Evolutionary conservation across 2,888 invertebrate species (phyloP).

Genomic region (Conomelus anceps): DNA sequence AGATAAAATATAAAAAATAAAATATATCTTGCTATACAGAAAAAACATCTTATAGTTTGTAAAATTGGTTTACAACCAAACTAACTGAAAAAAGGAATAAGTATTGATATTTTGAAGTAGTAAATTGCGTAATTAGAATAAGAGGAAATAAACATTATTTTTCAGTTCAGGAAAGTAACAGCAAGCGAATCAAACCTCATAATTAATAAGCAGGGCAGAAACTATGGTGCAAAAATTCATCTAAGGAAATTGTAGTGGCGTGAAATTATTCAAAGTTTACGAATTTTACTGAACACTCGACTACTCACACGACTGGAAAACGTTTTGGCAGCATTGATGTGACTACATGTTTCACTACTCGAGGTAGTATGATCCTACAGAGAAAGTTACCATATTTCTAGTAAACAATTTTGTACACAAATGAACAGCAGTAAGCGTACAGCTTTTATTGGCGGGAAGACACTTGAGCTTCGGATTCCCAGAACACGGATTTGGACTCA

Average conservation of each 20-base stretch:
- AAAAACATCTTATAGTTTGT: no score
- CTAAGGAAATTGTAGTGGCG: background rate
- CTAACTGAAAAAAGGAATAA: no score
- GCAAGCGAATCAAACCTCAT: background rate
- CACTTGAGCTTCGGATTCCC: no score
- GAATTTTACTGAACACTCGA: background rate
- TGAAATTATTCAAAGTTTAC: no score
- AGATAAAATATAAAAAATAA: background rate
- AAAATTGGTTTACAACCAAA: no score
- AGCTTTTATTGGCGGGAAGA: no score
- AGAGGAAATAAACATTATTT: background rate
- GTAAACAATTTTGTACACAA: background rate
- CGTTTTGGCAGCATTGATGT: constrained; percentile 31
- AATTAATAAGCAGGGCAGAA: background rate
- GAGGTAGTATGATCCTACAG: constrained; percentile 25
- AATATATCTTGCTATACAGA: no score
- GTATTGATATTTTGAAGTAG: no score
- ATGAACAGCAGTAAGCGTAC: background rate
- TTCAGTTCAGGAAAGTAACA: background rate
- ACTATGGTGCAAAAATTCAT: background rate
- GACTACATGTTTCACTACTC: constrained; percentile 30
- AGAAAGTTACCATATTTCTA: background rate
- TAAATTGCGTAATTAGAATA: no score
- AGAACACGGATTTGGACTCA: no score
- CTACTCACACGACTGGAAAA: constrained; percentile 30